Evolutionary conservation across 2,113 vertebrate genomes (phyloP), one percentile per base, ranked within the genome.

Genomic region (Myotis brandtii): DNA sequence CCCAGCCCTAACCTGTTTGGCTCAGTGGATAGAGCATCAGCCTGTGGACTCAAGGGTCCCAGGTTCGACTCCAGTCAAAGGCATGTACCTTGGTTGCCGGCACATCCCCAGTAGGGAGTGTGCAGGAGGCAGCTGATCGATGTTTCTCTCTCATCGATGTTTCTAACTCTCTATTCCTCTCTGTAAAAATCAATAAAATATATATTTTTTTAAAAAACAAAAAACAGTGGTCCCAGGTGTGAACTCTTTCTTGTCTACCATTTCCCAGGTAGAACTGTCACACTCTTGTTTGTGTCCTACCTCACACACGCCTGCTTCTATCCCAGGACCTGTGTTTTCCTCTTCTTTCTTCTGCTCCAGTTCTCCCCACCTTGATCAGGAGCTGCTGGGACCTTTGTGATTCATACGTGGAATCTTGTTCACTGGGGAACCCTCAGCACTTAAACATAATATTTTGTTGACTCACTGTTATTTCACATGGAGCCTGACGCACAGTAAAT

Each of bases 381-480:
- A 93, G 81, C 54, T 95, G 7, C 16, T n/a, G 23, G 52, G n/a
- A 27, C 16, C 66, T 94, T 90, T 77, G 69, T 88, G 48, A 77
- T 72, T 59, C 46, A 25, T 12, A 76, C 85, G 27, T 87, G 37
- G 16, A 91, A 25, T 82, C 40, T n/a, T 17, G 3, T 64, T 95
- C 67, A 21, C 34, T 67, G 43, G 27, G 93, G 23, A 81, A 89
- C 6, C 23, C 34, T 90, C 54, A 69, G 48, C 25, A 62, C 27
- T 90, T 89, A 83, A 52, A 81, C 25, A 37, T 67, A 77, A 8
- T 79, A 62, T 89, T 91, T 94, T 89, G 25, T 82, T 94, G 67
- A 77, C 46, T 69, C 40, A 79, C 40, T 67, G 5, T 75, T 86
- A 50, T 62, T 64, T 89, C 80, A 87, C 75, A 79, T 43, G 75